These are phyloP conservation scores for Solea solea DNA, from an alignment of 2,113 vertebrate genomes.

Conservation along the genomic window DNA sequence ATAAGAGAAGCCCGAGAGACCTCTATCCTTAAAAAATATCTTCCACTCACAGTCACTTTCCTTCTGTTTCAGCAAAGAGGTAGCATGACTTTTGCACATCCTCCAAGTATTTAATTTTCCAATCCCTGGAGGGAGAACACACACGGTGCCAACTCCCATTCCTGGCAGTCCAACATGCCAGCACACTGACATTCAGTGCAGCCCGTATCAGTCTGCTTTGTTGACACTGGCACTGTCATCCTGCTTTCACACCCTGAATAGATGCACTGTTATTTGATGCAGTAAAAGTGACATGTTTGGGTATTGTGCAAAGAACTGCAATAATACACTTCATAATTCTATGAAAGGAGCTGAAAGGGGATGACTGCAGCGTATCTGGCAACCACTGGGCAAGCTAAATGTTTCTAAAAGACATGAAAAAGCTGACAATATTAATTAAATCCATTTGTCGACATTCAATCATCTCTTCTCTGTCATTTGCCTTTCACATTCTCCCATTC, in stretches of 20 bases:
- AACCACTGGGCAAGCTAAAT: conserved; percentile 29
- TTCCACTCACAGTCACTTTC: conserved; percentile 19
- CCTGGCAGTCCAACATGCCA: conserved; percentile 40
- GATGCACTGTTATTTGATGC: conserved; percentile 54
- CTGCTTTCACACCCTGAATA: conserved; percentile 67
- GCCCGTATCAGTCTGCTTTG: conserved; percentile 58
- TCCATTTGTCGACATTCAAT: conserved; percentile 75
- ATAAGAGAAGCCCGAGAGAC: conserved; percentile 2
- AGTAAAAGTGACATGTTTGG: conserved; percentile 66
- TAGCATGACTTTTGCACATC: conserved; percentile 29
- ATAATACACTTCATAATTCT: conserved; percentile 81
- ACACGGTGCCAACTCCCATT: conserved; percentile 43
- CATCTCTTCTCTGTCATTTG: conserved; percentile 51
- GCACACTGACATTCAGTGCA: conserved; percentile 44
- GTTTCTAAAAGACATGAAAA: conserved; percentile 65
- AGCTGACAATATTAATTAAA: conserved; percentile 73
- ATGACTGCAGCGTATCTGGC: conserved; percentile 66
- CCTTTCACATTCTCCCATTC: conserved; percentile 23
- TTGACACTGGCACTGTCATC: conserved; percentile 62
- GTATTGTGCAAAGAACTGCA: conserved; percentile 74
- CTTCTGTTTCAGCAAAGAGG: conserved; percentile 29
- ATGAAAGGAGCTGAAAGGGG: conserved; percentile 62
- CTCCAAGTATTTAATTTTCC: conserved; percentile 19
- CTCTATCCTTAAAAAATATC: conserved; percentile 9
- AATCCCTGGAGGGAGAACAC: conserved; percentile 28